Conservation (phyloP, 2,797 vertebrate species). For the Apogon hyalosoma region DNA sequence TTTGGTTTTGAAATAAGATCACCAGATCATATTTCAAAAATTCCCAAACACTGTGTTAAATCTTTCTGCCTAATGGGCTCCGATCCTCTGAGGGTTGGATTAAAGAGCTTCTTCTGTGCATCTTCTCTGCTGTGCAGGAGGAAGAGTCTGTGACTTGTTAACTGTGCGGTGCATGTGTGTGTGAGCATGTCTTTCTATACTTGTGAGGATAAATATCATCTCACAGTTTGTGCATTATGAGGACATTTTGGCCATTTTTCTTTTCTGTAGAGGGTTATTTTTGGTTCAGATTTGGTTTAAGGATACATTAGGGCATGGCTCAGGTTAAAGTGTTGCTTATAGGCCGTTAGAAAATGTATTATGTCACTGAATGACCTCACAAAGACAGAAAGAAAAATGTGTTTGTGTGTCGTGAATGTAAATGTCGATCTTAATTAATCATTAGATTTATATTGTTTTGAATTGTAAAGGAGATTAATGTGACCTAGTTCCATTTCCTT, state of each 20-base stretch:
- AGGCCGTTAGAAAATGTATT: background rate
- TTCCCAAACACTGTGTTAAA: slow-evolving; percentile 51
- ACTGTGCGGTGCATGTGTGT: slow-evolving; percentile 24
- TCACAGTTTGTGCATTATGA: too few species aligned
- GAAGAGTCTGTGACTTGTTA: slow-evolving; percentile 39
- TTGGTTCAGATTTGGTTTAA: background rate
- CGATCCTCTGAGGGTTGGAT: slow-evolving; percentile 52
- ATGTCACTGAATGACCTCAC: too few species aligned
- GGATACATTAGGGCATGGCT: background rate
- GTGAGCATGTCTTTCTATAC: background rate
- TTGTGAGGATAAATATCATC: slow-evolving; percentile 4
- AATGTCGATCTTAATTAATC: slow-evolving; percentile 41
- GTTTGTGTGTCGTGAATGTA: slow-evolving; percentile 4
- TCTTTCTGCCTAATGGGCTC: slow-evolving; percentile 63
- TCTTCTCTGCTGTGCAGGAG: slow-evolving; percentile 30
- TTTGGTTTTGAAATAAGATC: slow-evolving; percentile 47
- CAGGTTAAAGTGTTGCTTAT: background rate
- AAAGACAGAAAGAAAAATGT: background rate
- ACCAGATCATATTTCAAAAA: slow-evolving; percentile 49
- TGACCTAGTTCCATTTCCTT: background rate
- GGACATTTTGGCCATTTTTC: slow-evolving; percentile 2
- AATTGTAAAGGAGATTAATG: slow-evolving; percentile 28
- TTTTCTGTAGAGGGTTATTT: background rate
- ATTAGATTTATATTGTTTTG: slow-evolving; percentile 43
- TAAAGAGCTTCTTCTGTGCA: slow-evolving; percentile 45